Conservation (phyloP, 2,113 vertebrate species). For the Menura novaehollandiae region DNA sequence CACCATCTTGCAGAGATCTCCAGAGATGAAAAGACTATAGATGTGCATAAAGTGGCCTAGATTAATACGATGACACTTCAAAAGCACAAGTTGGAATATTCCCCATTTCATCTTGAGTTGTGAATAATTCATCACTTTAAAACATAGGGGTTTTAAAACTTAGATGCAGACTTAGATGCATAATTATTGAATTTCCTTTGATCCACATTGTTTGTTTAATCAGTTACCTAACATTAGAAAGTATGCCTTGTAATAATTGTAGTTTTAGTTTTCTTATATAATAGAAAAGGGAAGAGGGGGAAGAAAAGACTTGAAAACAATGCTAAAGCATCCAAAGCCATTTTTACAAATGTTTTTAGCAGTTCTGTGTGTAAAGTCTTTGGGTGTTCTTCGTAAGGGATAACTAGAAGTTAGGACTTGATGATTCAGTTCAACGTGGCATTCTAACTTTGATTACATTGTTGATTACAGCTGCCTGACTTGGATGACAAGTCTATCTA, state of each 20-base stretch:
- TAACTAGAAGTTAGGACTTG: neutral
- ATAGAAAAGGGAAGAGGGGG: fast-evolving
- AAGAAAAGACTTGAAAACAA: neutral
- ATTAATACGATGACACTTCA: slow-evolving; percentile 46
- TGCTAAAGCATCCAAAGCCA: neutral
- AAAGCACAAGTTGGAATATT: slow-evolving; percentile 45
- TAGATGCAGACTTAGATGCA: slow-evolving; percentile 37
- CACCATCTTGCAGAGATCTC: slow-evolving; percentile 34
- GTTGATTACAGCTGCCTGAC: neutral
- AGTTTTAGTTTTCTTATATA: neutral
- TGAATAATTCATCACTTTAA: slow-evolving; percentile 65
- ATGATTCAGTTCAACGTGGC: neutral
- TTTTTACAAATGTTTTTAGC: neutral
- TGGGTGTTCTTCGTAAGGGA: neutral
- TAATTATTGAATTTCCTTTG: slow-evolving; percentile 63
- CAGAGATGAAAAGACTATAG: slow-evolving; percentile 55
- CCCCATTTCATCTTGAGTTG: slow-evolving; percentile 27
- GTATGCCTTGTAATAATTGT: neutral
- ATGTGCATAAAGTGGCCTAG: slow-evolving; percentile 58
- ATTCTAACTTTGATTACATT: neutral
- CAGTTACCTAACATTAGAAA: slow-evolving; percentile 34
- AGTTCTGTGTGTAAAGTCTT: neutral
- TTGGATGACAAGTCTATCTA: neutral
- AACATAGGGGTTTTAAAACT: slow-evolving; percentile 14
- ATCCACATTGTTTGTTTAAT: slow-evolving; percentile 39